Conservation (phyloP, 2,888 invertebrate genomes). For the Eilema caniola region DNA sequence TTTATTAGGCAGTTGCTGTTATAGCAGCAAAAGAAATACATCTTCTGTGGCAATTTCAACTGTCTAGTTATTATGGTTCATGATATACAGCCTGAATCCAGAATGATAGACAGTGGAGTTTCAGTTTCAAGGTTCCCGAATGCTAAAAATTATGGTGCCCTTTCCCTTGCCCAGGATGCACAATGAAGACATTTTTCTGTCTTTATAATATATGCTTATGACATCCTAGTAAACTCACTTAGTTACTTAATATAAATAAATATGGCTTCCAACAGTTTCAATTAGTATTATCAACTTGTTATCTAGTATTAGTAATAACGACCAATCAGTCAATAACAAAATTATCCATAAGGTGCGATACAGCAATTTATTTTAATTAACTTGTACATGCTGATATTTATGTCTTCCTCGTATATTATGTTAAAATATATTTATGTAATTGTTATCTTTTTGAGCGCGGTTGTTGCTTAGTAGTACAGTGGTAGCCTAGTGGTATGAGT, state of each 20-base stretch:
- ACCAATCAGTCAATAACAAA: neutral
- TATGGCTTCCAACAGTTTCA: neutral
- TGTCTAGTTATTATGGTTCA: too few species aligned
- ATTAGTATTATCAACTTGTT: conserved; percentile 1
- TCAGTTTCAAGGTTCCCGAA: too few species aligned
- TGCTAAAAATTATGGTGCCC: too few species aligned
- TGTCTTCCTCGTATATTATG: conserved; percentile 53
- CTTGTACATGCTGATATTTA: conserved; percentile 30
- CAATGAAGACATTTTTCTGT: neutral
- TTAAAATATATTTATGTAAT: conserved; percentile 47
- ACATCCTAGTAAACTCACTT: conserved; percentile 45
- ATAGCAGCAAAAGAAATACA: too few species aligned
- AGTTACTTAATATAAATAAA: conserved; percentile 24
- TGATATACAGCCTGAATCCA: too few species aligned
- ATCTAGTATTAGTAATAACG: neutral
- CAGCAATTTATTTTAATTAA: neutral
- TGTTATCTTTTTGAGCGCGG: conserved; percentile 6
- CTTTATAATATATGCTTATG: conserved; percentile 11
- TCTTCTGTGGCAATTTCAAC: too few species aligned
- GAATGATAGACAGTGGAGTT: too few species aligned
- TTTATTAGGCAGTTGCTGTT: too few species aligned
- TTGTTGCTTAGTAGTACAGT: too few species aligned
- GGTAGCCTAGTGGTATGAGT: too few species aligned
- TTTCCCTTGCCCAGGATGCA: neutral
- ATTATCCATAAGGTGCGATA: neutral